Evolutionary conservation across 1,140 invertebrate genomes (phyloP), one percentile per base, ranked within the genome.

Genomic region (Drosophila subpulchrella): DNA sequence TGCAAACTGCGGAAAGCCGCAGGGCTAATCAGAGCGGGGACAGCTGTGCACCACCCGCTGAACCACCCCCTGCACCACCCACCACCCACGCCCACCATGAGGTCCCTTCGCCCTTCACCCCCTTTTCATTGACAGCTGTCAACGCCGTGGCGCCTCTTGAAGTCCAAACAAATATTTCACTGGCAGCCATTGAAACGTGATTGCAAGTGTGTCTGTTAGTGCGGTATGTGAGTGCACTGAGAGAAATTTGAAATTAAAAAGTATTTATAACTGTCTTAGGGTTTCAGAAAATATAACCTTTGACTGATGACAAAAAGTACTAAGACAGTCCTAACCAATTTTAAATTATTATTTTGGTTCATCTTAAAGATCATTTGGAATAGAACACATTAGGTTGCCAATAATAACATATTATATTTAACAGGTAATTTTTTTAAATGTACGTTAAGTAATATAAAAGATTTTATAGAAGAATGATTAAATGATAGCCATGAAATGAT

Each of bases 61-160:
- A n/a, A 44, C 20, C 46, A 57, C 27, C 44, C 41, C 20, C 50
- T 47, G 42, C 32, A 47, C 6, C 10, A 39, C 27, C 53, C 27
- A 38, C 15, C 36, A 47, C 38, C 44, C 44, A 36, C 36, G 11
- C 48, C 17, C 56, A 62, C 50, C 44, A 12, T 60, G 47, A 46
- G 47, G 44, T 65, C 59, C 81, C 75, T 62, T 24, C 30, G 39
- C 44, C 68, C 73, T 66, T 50, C 72, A 32, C 53, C 44, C 53
- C 54, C 55, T 53, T 53, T 36, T 41, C 61, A 71, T 51, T 80
- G 81, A 76, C 81, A 81, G 77, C 77, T 85, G 74, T 84, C 81
- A 84, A 47, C 59, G 56, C 61, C 39, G 32, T 74, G 81, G 82
- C 81, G 81, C 77, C 78, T 61, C 57, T 53, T 41, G 50, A 63